Evolutionary conservation across 2,888 invertebrate genomes (phyloP), one percentile per base, ranked within the genome.

Genomic region (Helicoverpa assulta): DNA sequence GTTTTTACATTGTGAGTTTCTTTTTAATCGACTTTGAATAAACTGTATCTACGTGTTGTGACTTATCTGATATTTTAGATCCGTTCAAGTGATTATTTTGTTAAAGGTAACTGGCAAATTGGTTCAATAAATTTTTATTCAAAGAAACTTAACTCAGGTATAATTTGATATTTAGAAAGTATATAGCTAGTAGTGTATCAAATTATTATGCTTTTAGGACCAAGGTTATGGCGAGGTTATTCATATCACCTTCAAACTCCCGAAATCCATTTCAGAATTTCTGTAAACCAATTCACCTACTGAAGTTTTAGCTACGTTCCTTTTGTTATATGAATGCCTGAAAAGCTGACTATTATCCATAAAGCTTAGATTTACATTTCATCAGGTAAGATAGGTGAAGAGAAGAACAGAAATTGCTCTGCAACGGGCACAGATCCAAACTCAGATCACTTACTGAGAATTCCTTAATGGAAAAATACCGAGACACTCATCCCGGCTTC

Each of bases 121-220:
- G 43, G 43, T 43, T 43, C 16, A 16, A 16, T 16, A 16, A 16
- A 16, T 43, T 43, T 2, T 16, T 43, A 33, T 43, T 43, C 43
- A 5, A 43, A 43, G 43, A 16, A 43, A 5, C 26, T 16, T 43
- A 43, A 16, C 16, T 43, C 5, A 1, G 16, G 5, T 43, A 43
- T 43, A 43, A 43, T 43, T 43, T 43, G 43, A 12, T 37, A 37
- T 37, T 40, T 40, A 40, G 43, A 43, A 43, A 43, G 43, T 16
- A 14, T 5, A 10, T 40, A 16, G 16, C 14, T 16, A 43, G 5
- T 43, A 43, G 4, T 43, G 16, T 51, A 75, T 55, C 40, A 50
- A 76, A 76, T 69, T 69, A 68, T 50, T 16, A 60, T 37, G 55
- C 51, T 72, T 72, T 69, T 60, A 77, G 70, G 71, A 71, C 43